Conservation (phyloP, 2,888 invertebrate genomes). For the Neuroscelio doddi region DNA sequence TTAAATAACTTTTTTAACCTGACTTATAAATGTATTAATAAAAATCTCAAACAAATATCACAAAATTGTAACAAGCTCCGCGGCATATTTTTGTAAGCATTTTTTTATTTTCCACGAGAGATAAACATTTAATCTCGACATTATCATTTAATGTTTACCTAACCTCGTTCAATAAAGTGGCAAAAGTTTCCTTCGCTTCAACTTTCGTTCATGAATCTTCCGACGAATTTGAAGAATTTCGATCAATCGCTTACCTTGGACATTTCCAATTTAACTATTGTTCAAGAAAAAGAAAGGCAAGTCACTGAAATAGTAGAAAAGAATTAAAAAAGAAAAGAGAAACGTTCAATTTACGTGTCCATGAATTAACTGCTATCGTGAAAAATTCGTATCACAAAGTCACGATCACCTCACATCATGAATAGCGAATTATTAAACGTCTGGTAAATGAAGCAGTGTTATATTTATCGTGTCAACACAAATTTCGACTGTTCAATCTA, state of each 20-base stretch:
- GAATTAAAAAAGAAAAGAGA: neutral
- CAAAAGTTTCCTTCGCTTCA: conserved; percentile 10
- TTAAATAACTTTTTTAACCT: no score
- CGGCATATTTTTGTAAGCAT: no score
- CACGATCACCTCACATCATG: neutral
- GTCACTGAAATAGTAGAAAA: neutral
- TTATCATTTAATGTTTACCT: conserved; percentile 17
- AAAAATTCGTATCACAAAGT: conserved; percentile 2
- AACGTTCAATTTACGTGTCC: conserved; percentile 4
- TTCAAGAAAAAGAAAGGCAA: conserved; percentile 4
- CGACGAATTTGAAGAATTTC: conserved; percentile 10
- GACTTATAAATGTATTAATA: neutral
- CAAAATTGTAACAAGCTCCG: neutral
- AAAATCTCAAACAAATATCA: neutral
- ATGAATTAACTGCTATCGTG: neutral
- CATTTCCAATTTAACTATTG: conserved; percentile 14
- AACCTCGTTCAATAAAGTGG: conserved; percentile 3
- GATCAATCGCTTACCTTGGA: conserved; percentile 1
- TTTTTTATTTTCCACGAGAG: no score
- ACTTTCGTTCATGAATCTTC: conserved; percentile 16
- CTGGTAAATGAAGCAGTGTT: neutral
- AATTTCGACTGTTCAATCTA: conserved; percentile 30
- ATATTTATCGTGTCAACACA: conserved; percentile 17
- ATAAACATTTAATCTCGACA: conserved; percentile 37
- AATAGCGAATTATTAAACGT: neutral